These are phyloP conservation scores for Lymantria monacha DNA, from an alignment of 2,888 invertebrate species.

Conservation along the genomic window DNA sequence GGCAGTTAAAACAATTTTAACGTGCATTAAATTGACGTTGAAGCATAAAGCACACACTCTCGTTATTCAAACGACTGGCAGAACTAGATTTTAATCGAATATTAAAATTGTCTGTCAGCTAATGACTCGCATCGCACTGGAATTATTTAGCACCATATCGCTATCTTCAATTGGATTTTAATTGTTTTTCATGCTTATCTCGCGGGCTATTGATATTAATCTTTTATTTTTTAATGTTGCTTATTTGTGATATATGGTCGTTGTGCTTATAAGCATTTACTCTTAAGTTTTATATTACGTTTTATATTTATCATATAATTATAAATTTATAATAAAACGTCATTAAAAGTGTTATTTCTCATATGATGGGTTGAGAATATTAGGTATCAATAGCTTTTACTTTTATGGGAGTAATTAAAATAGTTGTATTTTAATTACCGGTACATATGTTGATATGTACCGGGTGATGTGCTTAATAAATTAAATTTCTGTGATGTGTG, in stretches of 20 bases:
- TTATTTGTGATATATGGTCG: constrained; percentile 39
- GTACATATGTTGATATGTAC: no score
- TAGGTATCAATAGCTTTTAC: no score
- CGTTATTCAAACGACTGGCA: constrained; percentile 61
- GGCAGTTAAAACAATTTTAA: no score
- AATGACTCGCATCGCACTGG: constrained; percentile 47
- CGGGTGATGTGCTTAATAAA: no score
- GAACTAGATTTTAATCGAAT: constrained; percentile 68
- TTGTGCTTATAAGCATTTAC: constrained; percentile 17
- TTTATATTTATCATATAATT: no score
- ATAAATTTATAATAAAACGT: no score
- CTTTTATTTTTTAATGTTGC: constrained; percentile 60
- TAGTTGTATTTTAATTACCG: no score
- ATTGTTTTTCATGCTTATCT: constrained; percentile 80
- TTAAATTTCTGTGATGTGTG: no score
- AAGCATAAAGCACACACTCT: constrained; percentile 36
- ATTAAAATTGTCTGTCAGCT: constrained; percentile 76
- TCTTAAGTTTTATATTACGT: constrained; percentile 10
- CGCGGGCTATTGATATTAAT: constrained; percentile 70
- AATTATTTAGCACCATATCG: constrained; percentile 59
- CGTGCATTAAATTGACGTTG: no score
- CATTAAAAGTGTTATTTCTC: no score
- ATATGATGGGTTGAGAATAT: no score
- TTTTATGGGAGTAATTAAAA: no score
- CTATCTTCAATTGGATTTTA: constrained; percentile 65